Conservation (phyloP, 2,797 vertebrate genomes). For the Melanotaenia boesemani region DNA sequence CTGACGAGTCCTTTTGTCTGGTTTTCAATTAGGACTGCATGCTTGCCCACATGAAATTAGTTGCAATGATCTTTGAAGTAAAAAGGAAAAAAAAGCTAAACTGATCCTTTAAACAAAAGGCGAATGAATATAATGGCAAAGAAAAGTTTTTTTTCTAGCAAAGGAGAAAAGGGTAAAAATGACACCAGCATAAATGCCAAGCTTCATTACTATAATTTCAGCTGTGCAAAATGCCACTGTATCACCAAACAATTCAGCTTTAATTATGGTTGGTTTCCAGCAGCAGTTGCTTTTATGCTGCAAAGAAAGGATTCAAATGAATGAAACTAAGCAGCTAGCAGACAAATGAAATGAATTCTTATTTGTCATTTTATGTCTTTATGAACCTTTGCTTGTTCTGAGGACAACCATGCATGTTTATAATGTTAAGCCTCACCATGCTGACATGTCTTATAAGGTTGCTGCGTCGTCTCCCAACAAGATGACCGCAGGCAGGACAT, state of each 20-base stretch:
- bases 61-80: constrained; percentile 17
- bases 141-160: constrained; percentile 11
- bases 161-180: constrained; percentile 12
- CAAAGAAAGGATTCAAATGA: constrained; percentile 29
- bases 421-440: constrained; percentile 31
- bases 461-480: constrained; percentile 48
- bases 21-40: background rate
- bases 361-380: constrained; percentile 40
- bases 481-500: constrained; percentile 65
- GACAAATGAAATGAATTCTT: constrained; percentile 33
- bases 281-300: constrained; percentile 34
- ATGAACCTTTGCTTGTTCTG: constrained; percentile 35
- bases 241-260: constrained; percentile 53
- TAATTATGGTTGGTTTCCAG: constrained; percentile 45
- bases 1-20: constrained; percentile 1
- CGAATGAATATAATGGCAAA: constrained; percentile 30
- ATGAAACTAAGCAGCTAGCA: constrained; percentile 19
- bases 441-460: constrained; percentile 64
- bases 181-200: constrained; percentile 36
- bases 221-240: constrained; percentile 48
- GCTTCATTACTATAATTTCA: constrained; percentile 49
- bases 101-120: constrained; percentile 37
- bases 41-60: constrained; percentile 5
- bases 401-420: constrained; percentile 43
- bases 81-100: constrained; percentile 25